Evolutionary conservation across 2,797 vertebrate genomes (phyloP).

Genomic region (Channallabes apus): DNA sequence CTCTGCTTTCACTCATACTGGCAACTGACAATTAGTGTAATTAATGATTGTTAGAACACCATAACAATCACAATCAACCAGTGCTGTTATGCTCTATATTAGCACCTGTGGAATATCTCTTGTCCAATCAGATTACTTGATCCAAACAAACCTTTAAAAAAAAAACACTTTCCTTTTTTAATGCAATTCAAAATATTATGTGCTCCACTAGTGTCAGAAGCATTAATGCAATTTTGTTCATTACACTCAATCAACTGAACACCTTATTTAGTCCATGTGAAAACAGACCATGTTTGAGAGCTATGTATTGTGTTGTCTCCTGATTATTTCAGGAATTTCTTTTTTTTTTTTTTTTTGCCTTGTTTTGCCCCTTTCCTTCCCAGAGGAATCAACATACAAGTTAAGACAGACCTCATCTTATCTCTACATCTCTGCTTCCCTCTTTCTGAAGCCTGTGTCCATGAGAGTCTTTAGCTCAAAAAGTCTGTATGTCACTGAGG

Average conservation of each 20-base stretch:
- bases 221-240: background rate
- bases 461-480: constrained; percentile 68
- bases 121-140: no score
- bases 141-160: no score
- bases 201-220: background rate
- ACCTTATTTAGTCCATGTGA: background rate
- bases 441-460: constrained; percentile 63
- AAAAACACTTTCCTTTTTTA: no score
- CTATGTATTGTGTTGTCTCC: constrained; percentile 34
- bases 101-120: no score
- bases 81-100: no score
- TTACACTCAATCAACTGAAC: background rate
- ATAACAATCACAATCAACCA: no score
- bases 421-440: constrained; percentile 63
- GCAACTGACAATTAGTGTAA: no score
- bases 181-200: background rate
- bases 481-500: constrained; percentile 58
- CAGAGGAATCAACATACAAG: constrained; percentile 67
- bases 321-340: constrained; percentile 56
- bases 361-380: constrained; percentile 61
- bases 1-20: no score
- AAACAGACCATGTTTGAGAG: background rate
- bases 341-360: constrained; percentile 30
- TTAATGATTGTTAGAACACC: no score
- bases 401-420: constrained; percentile 70